Conservation (phyloP, 2,797 vertebrate species). For the Bradypus variegatus region DNA sequence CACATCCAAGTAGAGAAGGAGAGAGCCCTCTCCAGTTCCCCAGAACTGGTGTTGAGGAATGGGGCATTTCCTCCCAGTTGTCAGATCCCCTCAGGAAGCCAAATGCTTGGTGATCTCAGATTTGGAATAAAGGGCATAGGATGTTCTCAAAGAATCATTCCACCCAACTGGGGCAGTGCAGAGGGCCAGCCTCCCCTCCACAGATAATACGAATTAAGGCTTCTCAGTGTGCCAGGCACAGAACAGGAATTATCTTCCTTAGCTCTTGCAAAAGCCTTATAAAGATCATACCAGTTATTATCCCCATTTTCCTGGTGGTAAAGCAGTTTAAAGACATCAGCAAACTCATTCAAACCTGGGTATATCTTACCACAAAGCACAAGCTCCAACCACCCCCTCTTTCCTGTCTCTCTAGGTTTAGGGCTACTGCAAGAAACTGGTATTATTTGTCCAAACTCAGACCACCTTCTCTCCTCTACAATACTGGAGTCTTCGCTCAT, state of each 20-base stretch:
- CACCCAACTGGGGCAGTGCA: too few species aligned
- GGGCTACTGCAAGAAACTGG: neutral
- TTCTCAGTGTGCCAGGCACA: neutral
- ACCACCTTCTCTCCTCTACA: neutral
- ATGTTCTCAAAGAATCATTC: neutral
- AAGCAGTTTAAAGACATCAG: neutral
- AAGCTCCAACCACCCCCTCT: neutral
- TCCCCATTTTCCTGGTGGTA: neutral
- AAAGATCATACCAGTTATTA: neutral
- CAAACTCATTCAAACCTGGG: neutral
- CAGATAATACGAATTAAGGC: neutral
- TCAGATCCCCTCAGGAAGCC: neutral
- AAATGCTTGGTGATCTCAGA: neutral
- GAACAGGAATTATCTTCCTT: neutral
- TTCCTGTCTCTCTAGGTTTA: neutral
- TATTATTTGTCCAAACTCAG: neutral
- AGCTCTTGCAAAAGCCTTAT: neutral
- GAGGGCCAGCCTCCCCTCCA: neutral
- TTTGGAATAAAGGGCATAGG: neutral
- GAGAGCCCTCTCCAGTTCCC: neutral
- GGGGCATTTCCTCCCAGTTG: neutral
- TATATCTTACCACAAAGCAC: neutral
- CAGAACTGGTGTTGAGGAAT: neutral
- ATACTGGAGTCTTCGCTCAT: neutral
- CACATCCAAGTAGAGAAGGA: neutral